Conservation (phyloP, 2,113 vertebrate genomes). For the Myxocyprinus asiaticus region DNA sequence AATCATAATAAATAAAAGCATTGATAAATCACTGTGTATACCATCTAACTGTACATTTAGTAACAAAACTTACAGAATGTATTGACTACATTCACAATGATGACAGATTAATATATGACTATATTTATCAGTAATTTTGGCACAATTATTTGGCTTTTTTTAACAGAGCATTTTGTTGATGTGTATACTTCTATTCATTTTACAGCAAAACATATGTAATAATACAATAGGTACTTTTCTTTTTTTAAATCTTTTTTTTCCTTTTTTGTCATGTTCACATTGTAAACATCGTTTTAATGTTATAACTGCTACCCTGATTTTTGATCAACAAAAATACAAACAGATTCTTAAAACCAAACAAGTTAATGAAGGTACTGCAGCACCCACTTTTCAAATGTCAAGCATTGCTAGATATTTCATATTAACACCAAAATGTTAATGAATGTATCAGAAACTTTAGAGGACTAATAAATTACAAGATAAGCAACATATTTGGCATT, state of each 20-base stretch:
- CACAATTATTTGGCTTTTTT: constrained; percentile 77
- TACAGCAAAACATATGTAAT: constrained; percentile 64
- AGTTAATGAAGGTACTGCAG: constrained; percentile 58
- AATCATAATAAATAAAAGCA: constrained; percentile 58
- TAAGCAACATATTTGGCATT: constrained; percentile 93
- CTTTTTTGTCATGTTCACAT: constrained; percentile 61
- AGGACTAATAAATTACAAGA: constrained; percentile 89
- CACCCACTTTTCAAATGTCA: constrained; percentile 80
- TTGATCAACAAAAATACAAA: constrained; percentile 69
- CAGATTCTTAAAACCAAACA: constrained; percentile 65
- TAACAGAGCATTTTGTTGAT: constrained; percentile 64
- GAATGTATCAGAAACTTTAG: constrained; percentile 90
- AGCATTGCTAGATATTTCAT: constrained; percentile 90
- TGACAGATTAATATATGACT: constrained; percentile 74
- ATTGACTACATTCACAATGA: constrained; percentile 77
- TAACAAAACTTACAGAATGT: constrained; percentile 78
- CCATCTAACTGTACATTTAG: constrained; percentile 74
- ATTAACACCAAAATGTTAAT: constrained; percentile 97
- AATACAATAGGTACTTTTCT: constrained; percentile 58
- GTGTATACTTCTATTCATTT: constrained; percentile 65
- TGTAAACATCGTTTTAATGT: constrained; percentile 62
- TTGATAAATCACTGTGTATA: constrained; percentile 68
- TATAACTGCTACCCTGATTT: constrained; percentile 64
- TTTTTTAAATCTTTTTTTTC: constrained; percentile 35
- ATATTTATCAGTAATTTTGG: constrained; percentile 75